Percentiles rank a stretch among this genome's conserved stretches.
phyloP scores from a whole-genome alignment of 2,113 vertebrate genomes.

The Carassius carassius region DNA sequence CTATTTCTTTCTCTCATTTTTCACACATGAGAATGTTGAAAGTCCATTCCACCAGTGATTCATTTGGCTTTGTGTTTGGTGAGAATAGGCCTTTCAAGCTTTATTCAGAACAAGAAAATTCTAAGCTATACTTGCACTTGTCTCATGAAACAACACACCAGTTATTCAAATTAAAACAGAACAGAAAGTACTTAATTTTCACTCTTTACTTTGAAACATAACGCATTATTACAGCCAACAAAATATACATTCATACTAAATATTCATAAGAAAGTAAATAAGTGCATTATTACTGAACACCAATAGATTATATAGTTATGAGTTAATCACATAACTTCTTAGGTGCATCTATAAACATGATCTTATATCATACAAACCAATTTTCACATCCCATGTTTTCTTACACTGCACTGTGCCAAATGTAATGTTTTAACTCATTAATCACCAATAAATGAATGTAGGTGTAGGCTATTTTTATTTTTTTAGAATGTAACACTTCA shows the following conservation, averaged over 20 bases:
- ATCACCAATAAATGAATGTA: not conserved
- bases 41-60: not conserved
- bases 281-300: constrained; percentile 41
- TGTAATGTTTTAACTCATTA: constrained; percentile 12
- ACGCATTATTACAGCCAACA: constrained; percentile 6
- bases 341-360: constrained; percentile 37
- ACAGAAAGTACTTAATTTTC: not conserved
- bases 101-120: too few relatives aligned
- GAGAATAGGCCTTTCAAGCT: too few relatives aligned
- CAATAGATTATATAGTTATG: constrained; percentile 41
- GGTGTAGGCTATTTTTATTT: not conserved
- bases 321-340: constrained; percentile 28
- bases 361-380: constrained; percentile 42
- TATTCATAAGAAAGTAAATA: constrained; percentile 37
- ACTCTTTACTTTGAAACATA: constrained; percentile 31
- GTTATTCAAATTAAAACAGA: not conserved
- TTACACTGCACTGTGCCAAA: constrained; percentile 27
- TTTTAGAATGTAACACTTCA: not conserved
- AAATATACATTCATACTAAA: constrained; percentile 34
- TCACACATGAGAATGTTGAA: not conserved
- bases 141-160: not conserved
- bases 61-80: not conserved
- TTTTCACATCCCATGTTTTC: constrained; percentile 16
- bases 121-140: too few relatives aligned
- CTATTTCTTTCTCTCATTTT: not conserved